Percentiles rank a stretch among this genome's conserved stretches.
These are phyloP conservation scores for Cuculus canorus DNA, from an alignment of 2,797 vertebrate genomes.

Conservation along the genomic window DNA sequence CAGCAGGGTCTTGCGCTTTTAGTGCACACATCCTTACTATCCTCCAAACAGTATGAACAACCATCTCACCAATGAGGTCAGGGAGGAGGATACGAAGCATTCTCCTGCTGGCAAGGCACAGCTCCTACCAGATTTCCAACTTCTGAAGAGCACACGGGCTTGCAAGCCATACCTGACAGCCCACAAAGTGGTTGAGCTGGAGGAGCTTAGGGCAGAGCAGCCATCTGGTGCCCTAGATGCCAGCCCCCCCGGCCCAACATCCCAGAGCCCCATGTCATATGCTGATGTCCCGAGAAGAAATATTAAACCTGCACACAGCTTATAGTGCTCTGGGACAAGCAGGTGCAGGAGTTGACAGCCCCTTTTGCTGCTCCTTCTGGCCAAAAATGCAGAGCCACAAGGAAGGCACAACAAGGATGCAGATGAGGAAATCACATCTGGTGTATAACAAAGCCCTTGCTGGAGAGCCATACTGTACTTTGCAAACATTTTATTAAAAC, in stretches of 20 bases:
- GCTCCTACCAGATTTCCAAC: background rate
- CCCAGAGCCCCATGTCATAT: background rate
- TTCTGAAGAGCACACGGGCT: fast-evolving
- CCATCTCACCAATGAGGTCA: background rate
- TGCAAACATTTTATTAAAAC: background rate
- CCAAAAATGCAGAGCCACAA: background rate
- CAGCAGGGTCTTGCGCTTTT: background rate
- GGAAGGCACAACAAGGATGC: fast-evolving
- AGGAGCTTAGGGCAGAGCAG: background rate
- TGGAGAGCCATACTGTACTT: background rate
- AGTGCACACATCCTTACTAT: fast-evolving
- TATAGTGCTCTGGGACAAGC: background rate
- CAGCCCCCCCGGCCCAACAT: background rate
- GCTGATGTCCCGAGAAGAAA: background rate
- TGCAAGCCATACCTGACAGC: fast-evolving
- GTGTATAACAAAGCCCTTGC: background rate
- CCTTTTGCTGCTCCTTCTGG: fast-evolving
- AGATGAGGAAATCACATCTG: background rate
- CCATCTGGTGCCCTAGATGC: background rate
- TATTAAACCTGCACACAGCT: background rate
- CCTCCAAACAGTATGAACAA: fast-evolving
- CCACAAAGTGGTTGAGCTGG: fast-evolving
- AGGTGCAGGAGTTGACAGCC: background rate
- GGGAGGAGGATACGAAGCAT: background rate
- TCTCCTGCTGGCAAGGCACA: background rate